Conservation (phyloP, 2,113 vertebrate species). For the Thamnophis sirtalis region DNA sequence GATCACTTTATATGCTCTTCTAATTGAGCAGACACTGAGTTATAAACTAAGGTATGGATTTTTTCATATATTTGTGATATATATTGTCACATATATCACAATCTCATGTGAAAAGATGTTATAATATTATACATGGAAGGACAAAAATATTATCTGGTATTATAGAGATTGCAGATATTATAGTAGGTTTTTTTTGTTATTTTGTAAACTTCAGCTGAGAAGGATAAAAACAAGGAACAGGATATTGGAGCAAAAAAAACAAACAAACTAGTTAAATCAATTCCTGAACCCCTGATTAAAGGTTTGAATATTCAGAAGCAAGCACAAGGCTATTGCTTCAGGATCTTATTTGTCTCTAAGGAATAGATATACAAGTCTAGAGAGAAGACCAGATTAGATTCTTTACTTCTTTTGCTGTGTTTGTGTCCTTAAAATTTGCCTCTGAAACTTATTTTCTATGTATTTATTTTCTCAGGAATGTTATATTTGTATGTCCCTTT, state of each 20-base stretch:
- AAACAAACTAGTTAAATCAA: not conserved
- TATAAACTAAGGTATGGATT: not conserved
- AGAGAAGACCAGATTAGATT: not conserved
- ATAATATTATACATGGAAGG: not conserved
- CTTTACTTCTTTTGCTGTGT: not conserved
- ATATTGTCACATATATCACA: not conserved
- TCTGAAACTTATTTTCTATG: not conserved
- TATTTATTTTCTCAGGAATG: not conserved
- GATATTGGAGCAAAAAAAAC: not conserved
- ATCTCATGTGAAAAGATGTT: not conserved
- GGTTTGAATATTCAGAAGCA: not conserved
- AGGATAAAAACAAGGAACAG: not conserved
- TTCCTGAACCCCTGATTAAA: not conserved
- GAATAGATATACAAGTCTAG: not conserved
- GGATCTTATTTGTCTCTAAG: not conserved
- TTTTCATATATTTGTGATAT: not conserved
- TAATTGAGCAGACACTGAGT: not conserved
- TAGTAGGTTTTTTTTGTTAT: not conserved
- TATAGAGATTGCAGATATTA: not conserved
- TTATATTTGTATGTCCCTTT: not conserved
- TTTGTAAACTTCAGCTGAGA: not conserved
- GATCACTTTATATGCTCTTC: not conserved
- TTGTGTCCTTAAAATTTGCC: not conserved
- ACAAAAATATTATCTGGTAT: not conserved
- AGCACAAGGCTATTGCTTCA: not conserved